phyloP scores from a whole-genome alignment of 1,140 invertebrate species.

The Lycorma delicatula region DNA sequence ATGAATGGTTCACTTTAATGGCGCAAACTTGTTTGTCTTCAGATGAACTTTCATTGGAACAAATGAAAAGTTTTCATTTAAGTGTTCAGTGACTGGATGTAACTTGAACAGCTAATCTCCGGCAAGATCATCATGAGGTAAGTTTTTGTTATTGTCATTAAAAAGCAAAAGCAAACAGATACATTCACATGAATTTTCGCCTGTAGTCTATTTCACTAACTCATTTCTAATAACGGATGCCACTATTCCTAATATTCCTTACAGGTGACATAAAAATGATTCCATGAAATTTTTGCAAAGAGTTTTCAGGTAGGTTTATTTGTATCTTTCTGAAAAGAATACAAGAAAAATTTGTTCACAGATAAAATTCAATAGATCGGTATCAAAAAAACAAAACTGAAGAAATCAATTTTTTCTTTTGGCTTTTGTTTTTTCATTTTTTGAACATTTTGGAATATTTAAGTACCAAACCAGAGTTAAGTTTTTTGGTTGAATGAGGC shows the following conservation, averaged over 20 bases:
- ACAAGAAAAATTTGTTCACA: too few relatives aligned
- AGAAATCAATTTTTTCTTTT: neutral
- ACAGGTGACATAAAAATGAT: slow-evolving; percentile 3
- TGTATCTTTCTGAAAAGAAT: slow-evolving; percentile 1
- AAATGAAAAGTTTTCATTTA: neutral
- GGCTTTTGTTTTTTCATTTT: neutral
- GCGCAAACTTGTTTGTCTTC: slow-evolving; percentile 34
- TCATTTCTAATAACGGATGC: slow-evolving; percentile 1
- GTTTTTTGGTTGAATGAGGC: too few relatives aligned
- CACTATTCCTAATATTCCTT: neutral
- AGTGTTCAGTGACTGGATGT: slow-evolving; percentile 1
- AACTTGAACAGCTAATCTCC: slow-evolving; percentile 2
- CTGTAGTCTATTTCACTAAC: neutral
- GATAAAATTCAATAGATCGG: neutral
- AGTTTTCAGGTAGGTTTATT: neutral
- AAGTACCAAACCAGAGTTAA: too few relatives aligned
- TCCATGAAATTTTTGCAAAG: neutral
- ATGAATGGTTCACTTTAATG: slow-evolving; percentile 29
- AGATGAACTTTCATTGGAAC: slow-evolving; percentile 30
- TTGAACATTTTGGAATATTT: neutral
- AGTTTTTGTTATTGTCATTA: neutral
- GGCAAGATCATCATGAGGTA: neutral
- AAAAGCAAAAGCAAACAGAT: slow-evolving; percentile 2
- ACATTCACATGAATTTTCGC: neutral
- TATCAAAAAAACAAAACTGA: neutral